Conservation (phyloP, 2,113 vertebrate species). For the Psittacus erithacus region DNA sequence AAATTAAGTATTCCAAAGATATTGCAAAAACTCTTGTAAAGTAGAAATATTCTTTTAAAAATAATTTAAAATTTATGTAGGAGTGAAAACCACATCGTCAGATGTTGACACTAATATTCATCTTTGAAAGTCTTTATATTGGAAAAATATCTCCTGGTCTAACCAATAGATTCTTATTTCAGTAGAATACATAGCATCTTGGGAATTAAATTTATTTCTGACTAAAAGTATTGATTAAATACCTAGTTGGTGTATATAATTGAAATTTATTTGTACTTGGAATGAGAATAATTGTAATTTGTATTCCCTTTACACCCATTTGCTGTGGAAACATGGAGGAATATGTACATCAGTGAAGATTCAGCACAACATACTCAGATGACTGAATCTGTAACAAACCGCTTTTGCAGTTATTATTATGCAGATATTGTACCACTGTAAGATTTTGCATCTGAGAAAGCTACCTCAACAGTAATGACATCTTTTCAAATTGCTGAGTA, state of each 20-base stretch:
- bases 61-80: neutral
- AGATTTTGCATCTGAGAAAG: neutral
- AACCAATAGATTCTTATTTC: slow-evolving; percentile 9
- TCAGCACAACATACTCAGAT: neutral
- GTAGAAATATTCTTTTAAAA: slow-evolving; percentile 23
- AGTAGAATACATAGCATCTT: neutral
- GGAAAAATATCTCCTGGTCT: slow-evolving; percentile 12
- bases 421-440: neutral
- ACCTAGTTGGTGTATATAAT: neutral
- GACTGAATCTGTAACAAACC: neutral
- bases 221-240: too few relatives aligned
- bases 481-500: neutral
- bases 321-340: neutral
- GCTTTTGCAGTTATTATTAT: neutral
- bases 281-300: neutral
- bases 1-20: slow-evolving; percentile 13
- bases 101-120: slow-evolving; percentile 18
- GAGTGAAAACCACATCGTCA: neutral
- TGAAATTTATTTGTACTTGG: neutral
- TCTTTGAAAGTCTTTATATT: neutral
- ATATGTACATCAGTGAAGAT: neutral
- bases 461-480: neutral
- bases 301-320: neutral
- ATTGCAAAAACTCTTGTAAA: neutral
- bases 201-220: neutral